Base-by-base conservation (phyloP, 2,888 invertebrate species). In the Troides helena region DNA sequence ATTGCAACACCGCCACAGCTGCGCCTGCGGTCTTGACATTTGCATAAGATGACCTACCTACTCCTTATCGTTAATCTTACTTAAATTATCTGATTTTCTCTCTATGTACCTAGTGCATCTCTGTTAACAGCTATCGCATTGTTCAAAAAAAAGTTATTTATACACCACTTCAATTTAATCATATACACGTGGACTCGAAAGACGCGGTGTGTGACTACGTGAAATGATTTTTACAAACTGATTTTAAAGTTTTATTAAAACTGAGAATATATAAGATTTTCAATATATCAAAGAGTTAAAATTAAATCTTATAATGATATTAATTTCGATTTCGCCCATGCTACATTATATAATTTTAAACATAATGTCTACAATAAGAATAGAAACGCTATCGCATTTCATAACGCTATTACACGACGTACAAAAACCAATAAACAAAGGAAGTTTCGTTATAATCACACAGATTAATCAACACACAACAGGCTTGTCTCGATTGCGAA, bases 31-130 rank as follows among this genome's bases (percentile, higher is more conserved):
- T 70, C 70, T 70, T 70, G 70, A 66, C 70, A 66, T 66, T 70
- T 70, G 62, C 62, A 66, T 63, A 66, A 70, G 66, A 66, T 89
- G 18, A 86, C 63, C 67, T 74, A 76, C 75, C 77, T 77, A 76
- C 77, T 82, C 81, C 65, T 69, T 65, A 65, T 69, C 69, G 39
- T 65, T 69, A 61, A 69, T 65, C 65, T 69, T 30, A 69, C 46
- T 61, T 36, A 59, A 69, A 65, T 60, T 23, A 60, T 39, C 14
- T 60, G 5, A 7, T 59, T 57, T 64, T 60, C 53, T 60, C 6
- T 46, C 53, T 21, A 30, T 7, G 30, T 43, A 53, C 53, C 53
- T 39, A 68, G 12, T 60, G 25, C n/a, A 68, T 18, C 46, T 36
- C 7, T 5, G 14, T 56, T 56, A 57, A 56, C 6, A 56, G 1